phyloP scores from a whole-genome alignment of 2,113 vertebrate genomes.

The Benitochromis conjunctus region DNA sequence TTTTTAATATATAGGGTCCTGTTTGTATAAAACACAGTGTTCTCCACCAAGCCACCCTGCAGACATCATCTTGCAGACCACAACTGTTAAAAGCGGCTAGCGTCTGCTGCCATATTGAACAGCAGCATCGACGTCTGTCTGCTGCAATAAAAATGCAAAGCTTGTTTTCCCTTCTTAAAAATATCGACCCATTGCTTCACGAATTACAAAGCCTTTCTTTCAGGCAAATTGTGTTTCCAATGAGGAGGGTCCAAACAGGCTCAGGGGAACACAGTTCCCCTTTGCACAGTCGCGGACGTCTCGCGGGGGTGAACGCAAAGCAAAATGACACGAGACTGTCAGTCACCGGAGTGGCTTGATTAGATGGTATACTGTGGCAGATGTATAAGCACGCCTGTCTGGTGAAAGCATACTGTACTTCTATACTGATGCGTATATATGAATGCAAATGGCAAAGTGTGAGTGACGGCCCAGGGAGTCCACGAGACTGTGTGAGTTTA shows the following conservation, averaged over 20 bases:
- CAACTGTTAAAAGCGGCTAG: background rate
- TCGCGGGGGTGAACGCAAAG: background rate
- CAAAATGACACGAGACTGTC: constrained; percentile 3
- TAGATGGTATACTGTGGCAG: constrained; percentile 1
- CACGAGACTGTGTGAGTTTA: background rate
- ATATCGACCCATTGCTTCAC: background rate
- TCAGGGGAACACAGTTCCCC: background rate
- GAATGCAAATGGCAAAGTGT: background rate
- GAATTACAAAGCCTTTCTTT: background rate
- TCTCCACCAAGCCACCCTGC: background rate
- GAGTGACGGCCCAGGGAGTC: background rate
- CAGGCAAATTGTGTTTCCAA: background rate
- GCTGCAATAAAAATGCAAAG: background rate
- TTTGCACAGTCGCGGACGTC: background rate
- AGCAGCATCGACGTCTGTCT: background rate
- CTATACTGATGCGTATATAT: background rate
- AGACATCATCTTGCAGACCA: background rate
- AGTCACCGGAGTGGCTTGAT: constrained; percentile 10
- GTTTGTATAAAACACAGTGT: background rate
- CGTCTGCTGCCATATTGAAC: background rate
- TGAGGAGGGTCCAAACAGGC: background rate
- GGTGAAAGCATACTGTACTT: background rate
- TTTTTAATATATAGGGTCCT: background rate
- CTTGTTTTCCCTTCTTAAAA: background rate
- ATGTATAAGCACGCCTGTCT: background rate